Evolutionary conservation across 2,113 vertebrate genomes (phyloP), one percentile per base, ranked within the genome.

Genomic region (Mustela nigripes): DNA sequence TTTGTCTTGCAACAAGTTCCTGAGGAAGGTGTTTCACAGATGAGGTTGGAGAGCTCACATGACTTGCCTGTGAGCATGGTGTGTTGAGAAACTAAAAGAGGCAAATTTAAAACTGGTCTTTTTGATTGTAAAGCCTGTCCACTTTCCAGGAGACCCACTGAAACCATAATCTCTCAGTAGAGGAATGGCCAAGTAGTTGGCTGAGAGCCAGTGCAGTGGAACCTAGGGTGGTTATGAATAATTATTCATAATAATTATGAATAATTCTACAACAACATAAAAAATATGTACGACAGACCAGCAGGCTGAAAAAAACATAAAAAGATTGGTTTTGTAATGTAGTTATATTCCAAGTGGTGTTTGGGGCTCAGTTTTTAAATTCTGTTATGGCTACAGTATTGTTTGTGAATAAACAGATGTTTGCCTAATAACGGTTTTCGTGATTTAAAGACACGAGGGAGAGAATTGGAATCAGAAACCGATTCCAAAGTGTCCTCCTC

Each of bases 351-450:
- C 12, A 60, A 48, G 53, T 85, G 39, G 69, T 92, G 21, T 56
- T 63, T 78, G 78, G 12, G 22, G 36, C 62, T 89, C 78, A 71
- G 50, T 88, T 94, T 89, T 74, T 82, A 50, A 65, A 48, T 88
- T 73, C 36, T 74, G 56, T 82, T 74, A 45, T 12, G 74, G 48
- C 78, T 95, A 5, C 56, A 63, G 89, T 69, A 21, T 86, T 92
- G 80, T 95, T 94, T 76, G 69, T 53, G 60, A 89, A 42, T 96
- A 79, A 93, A 36, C 82, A 89, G 81, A 10, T 83, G 58, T 79
- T 97, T 89, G 89, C 65, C 33, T 78, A 28, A 82, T 62, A 94
- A 95, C 42, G 42, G 65, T 67, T 88, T 95, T 96, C 42, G 45
- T 83, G 89, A 80, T 89, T 93, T 81, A 92, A 97, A 56, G 95